phyloP scores from a whole-genome alignment of 2,797 vertebrate species.

The Darevskia nairensis region DNA sequence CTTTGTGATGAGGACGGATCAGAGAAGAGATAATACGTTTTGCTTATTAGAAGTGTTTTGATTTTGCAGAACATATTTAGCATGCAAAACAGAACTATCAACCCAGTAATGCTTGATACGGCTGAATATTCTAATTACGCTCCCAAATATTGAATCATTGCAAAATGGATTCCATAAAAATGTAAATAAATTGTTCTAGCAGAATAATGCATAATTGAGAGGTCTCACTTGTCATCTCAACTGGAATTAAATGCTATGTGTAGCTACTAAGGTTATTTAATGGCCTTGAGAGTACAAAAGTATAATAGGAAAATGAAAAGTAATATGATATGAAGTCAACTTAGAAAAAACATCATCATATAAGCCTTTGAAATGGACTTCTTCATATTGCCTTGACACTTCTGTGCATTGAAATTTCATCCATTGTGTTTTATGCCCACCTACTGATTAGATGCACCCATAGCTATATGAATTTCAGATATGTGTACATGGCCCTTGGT shows the following conservation, averaged over 20 bases:
- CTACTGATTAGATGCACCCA: constrained; percentile 34
- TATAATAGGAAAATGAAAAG: constrained; percentile 44
- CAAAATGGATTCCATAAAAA: constrained; percentile 68
- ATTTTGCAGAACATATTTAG: constrained; percentile 54
- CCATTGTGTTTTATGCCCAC: constrained; percentile 47
- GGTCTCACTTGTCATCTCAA: constrained; percentile 56
- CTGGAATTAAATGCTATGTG: constrained; percentile 62
- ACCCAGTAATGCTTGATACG: constrained; percentile 43
- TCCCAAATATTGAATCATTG: constrained; percentile 66
- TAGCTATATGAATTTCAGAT: constrained; percentile 36
- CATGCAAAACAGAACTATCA: constrained; percentile 46
- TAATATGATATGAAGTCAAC: constrained; percentile 40
- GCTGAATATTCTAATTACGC: constrained; percentile 52
- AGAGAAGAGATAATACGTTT: constrained; percentile 72
- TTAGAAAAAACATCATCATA: neutral
- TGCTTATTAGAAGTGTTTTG: constrained; percentile 73
- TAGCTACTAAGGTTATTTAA: constrained; percentile 51
- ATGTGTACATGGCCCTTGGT: neutral
- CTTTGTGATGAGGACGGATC: constrained; percentile 75
- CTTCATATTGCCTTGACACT: constrained; percentile 59
- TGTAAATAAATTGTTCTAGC: constrained; percentile 62
- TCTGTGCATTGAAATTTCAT: constrained; percentile 25
- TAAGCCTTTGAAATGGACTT: constrained; percentile 45
- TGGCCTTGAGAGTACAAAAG: constrained; percentile 53
- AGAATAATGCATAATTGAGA: constrained; percentile 64